phyloP scores from a whole-genome alignment of 2,113 vertebrate genomes.

The Cichladusa arquata region DNA sequence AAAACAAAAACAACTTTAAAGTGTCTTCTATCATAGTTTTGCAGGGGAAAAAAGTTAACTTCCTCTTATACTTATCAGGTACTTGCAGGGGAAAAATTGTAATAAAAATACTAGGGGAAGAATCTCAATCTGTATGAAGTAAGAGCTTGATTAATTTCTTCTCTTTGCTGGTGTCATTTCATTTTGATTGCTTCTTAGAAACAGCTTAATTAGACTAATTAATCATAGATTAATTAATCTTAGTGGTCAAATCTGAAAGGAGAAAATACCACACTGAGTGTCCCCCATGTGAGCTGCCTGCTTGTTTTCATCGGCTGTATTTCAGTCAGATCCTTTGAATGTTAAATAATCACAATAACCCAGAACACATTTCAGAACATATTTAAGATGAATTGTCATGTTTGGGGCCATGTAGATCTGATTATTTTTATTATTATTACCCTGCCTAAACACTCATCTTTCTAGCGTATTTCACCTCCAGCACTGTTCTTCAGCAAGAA shows the following conservation, averaged over 20 bases:
- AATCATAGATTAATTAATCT: background rate
- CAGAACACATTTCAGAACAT: background rate
- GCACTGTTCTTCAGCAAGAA: background rate
- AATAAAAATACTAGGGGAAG: background rate
- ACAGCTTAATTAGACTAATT: background rate
- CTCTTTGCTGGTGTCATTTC: background rate
- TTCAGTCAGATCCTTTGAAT: background rate
- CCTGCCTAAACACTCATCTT: background rate
- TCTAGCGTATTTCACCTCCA: background rate
- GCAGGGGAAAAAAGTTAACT: background rate
- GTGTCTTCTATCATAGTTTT: background rate
- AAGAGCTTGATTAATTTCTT: background rate
- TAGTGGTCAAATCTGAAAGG: background rate
- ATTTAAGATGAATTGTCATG: background rate
- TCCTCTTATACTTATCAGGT: background rate
- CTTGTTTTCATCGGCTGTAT: background rate
- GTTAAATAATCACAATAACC: background rate
- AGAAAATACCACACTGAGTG: background rate
- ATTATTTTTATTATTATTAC: background rate
- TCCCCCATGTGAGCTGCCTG: background rate
- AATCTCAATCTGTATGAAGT: background rate
- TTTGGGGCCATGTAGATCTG: background rate
- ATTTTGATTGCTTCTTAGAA: background rate
- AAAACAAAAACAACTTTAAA: background rate
- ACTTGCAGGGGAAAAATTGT: background rate